These are phyloP conservation scores for Tipula lateralis DNA, from an alignment of 2,888 invertebrate species.

Conservation along the genomic window DNA sequence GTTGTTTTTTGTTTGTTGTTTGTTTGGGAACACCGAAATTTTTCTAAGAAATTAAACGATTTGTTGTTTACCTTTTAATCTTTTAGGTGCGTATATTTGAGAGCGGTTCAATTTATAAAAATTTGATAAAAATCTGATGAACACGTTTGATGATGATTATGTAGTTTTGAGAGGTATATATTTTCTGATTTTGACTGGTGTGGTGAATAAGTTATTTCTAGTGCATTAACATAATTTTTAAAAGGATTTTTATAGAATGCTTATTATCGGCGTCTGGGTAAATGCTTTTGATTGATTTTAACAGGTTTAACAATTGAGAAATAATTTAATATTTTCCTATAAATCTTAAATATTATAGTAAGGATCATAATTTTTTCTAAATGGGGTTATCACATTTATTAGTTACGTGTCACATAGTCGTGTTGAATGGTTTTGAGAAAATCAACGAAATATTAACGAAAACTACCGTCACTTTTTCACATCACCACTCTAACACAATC, in stretches of 20 bases:
- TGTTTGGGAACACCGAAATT: slow-evolving; percentile 19
- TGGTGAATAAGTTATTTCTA: neutral
- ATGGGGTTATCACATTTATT: too few relatives aligned
- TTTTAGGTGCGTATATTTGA: neutral
- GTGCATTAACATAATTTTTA: neutral
- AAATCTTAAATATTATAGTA: too few relatives aligned
- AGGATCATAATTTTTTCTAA: too few relatives aligned
- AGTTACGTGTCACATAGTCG: too few relatives aligned
- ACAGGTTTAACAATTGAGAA: too few relatives aligned
- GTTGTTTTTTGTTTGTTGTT: neutral
- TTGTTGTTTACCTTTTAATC: slow-evolving; percentile 24
- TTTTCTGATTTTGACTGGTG: neutral
- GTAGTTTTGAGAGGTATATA: slow-evolving; percentile 6
- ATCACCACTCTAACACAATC: too few relatives aligned
- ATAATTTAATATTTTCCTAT: too few relatives aligned
- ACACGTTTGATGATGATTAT: slow-evolving; percentile 14
- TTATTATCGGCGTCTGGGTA: neutral
- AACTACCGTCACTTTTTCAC: too few relatives aligned
- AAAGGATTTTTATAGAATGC: neutral
- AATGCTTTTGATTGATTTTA: neutral
- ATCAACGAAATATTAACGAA: too few relatives aligned
- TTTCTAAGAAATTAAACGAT: slow-evolving; percentile 24
- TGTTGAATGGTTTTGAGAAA: too few relatives aligned
- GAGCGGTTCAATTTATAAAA: slow-evolving; percentile 19
- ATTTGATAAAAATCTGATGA: slow-evolving; percentile 14